phyloP scores from a whole-genome alignment of 2,888 invertebrate species.

The Hydrotaea diabolus region DNA sequence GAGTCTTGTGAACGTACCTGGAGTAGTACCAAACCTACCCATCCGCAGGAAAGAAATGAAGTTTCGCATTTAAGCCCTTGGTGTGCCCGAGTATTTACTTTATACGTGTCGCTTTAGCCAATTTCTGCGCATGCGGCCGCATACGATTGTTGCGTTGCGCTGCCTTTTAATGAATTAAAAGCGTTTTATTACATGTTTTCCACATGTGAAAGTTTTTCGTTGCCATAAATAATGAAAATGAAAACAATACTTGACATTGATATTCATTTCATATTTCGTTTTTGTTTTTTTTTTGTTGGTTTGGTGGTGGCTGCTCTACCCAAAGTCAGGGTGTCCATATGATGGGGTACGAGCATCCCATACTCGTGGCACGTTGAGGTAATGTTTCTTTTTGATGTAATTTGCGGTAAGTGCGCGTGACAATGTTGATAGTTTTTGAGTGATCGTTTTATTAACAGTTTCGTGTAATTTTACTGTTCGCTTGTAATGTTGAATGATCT shows the following conservation, averaged over 20 bases:
- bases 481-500: conserved; percentile 52
- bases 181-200: conserved; percentile 33
- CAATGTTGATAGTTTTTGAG: conserved; percentile 53
- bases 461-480: conserved; percentile 48
- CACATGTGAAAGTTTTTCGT: conserved; percentile 68
- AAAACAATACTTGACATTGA: conserved; percentile 69
- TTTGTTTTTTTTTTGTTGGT: conserved; percentile 1
- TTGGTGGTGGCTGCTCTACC: background rate
- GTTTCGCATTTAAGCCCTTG: background rate
- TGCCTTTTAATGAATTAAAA: conserved; percentile 46
- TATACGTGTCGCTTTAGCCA: background rate
- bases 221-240: conserved; percentile 68
- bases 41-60: conserved; percentile 37
- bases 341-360: background rate
- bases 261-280: conserved; percentile 76
- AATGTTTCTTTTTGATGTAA: conserved; percentile 12
- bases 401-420: conserved; percentile 52
- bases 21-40: background rate
- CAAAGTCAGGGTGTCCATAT: background rate
- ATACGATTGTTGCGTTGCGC: background rate
- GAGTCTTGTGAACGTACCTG: conserved; percentile 39
- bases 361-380: conserved; percentile 3
- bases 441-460: conserved; percentile 54
- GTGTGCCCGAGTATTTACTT: background rate
- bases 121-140: background rate